Base-by-base conservation (phyloP, 1,140 invertebrate genomes). In the Wiebesia pumilae region DNA sequence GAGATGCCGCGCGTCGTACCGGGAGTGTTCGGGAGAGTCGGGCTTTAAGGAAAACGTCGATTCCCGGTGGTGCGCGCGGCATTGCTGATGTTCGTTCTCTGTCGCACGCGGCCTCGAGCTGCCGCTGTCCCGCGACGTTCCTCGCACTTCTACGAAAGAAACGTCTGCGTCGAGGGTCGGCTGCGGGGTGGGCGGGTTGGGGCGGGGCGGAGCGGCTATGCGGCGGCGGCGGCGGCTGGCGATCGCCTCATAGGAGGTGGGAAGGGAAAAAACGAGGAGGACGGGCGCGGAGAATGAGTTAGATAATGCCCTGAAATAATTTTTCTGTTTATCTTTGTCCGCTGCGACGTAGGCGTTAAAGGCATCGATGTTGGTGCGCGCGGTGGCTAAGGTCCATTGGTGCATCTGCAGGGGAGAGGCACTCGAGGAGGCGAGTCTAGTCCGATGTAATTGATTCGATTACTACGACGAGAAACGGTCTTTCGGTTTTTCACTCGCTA, bases 21-120 rank as follows among this genome's bases (percentile, higher is more conserved):
- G 58, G n/a, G n/a, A n/a, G n/a, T n/a, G n/a, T n/a, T n/a, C 58
- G 58, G 4, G 24, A 62, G 19, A 19, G 58, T 10, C 58, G 27
- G 2, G 80, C 75, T 85, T 85, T 81, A 71, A 85, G 77, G 73
- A 80, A 85, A 85, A 80, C 77, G 80, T 85, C 65, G 83, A 81
- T 85, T 85, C 83, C 38, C 67, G 7, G 6, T 4, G 43, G 33
- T 47, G 51, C 33, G 81, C 69, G 43, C 65, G 71, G 67, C 43
- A 12, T 40, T 14, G 40, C 27, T 40, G 38, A n/a, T 54, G 73
- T 84, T 35, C 24, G 21, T 30, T 35, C 30, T 24, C 27, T 43
- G 21, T n/a, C 81, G 2, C 43, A 12, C 38, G 33, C 27, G 83
- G 58, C 83, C 83, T 85, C 83, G 83, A 85, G 54, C 62, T 43